Evolutionary conservation across 2,797 vertebrate genomes (phyloP).

Genomic region (Urocyon cinereoargenteus): DNA sequence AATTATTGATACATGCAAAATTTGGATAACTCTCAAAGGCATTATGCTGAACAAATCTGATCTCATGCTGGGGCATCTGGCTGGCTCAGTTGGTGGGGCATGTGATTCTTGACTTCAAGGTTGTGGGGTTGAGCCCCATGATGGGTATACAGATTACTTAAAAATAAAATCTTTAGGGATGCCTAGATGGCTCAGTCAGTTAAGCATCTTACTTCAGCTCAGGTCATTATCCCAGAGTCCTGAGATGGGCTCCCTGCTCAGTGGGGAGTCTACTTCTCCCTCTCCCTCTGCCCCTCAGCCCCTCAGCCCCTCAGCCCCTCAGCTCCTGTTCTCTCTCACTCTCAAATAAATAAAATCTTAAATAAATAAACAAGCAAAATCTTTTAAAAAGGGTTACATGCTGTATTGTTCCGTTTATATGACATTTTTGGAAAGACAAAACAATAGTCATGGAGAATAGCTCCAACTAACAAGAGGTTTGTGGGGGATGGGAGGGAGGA

Average conservation of each 20-base stretch:
- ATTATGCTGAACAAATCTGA: not conserved
- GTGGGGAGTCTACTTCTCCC: not conserved
- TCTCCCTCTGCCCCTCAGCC: not conserved
- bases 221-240: not conserved
- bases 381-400: not conserved
- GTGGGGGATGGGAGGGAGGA: not conserved
- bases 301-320: not conserved
- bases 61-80: not conserved
- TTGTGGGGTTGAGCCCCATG: not conserved
- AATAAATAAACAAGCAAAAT: no score
- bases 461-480: not conserved
- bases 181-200: not conserved
- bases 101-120: not conserved
- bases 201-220: not conserved
- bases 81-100: not conserved
- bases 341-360: not conserved
- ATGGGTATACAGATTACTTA: not conserved
- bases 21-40: not conserved
- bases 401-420: not conserved
- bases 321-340: not conserved
- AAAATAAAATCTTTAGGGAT: not conserved
- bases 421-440: slow-evolving; percentile 1
- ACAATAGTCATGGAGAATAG: not conserved
- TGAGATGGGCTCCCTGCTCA: not conserved
- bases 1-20: not conserved